Evolutionary conservation across 2,888 invertebrate species (phyloP), one percentile per base, ranked within the genome.

Genomic region (Crocallis elinguaria): DNA sequence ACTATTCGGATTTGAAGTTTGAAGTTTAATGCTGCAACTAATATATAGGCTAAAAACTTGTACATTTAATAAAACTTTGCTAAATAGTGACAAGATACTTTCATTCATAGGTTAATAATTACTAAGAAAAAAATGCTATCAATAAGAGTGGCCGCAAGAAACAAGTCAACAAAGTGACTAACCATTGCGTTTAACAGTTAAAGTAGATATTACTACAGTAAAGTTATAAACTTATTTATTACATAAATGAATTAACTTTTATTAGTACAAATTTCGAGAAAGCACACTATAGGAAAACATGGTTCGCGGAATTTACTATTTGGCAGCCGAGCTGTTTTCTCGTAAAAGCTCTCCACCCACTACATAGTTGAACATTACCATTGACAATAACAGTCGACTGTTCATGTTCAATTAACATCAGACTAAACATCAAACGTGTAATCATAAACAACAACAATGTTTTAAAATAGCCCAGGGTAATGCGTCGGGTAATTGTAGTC

Each of bases 361-460:
- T 43, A 55, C 54, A 49, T 29, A 58, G 42, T 56, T 49, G 45
- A 42, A 52, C 39, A 43, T 50, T 45, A 57, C 36, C 33, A 25
- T 52, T 53, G 43, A 57, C 49, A 56, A 53, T 39, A 51, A 57
- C 53, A 56, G 32, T 35, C 19, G 36, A 42, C 35, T 17, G 32
- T 44, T 46, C 57, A 67, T 17, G 32, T 44, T 46, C 57, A 67
- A 64, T 64, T 61, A 66, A 33, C 57, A 42, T 49, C 48, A 64
- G 62, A 61, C 57, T 62, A 63, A 59, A 64, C 66, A 69, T 62
- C 58, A 63, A 63, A 62, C 59, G 54, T 32, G 38, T 52, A 59
- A 45, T 54, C 59, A 59, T 63, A 67, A 71, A 66, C 64, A 69
- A 71, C 70, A 68, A 69, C 70, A 69, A 62, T 61, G 62, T 62